These are phyloP conservation scores for Sesia bembeciformis DNA, from an alignment of 2,888 invertebrate species.

Conservation along the genomic window DNA sequence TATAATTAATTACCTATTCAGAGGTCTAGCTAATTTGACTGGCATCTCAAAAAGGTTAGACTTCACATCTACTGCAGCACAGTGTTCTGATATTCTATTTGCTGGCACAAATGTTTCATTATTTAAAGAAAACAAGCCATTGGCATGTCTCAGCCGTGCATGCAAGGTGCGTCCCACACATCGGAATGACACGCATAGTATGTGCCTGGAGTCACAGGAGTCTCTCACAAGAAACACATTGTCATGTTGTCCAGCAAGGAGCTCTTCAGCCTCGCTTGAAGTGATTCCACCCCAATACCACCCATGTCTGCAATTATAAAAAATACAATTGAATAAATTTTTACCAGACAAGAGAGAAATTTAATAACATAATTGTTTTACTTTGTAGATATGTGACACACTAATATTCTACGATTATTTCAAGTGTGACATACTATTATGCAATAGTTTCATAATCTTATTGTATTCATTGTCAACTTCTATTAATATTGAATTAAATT, in stretches of 20 bases:
- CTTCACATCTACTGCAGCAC: conserved; percentile 63
- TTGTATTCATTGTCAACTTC: too few species aligned
- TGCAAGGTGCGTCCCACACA: conserved; percentile 81
- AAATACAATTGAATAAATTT: neutral
- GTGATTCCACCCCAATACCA: conserved; percentile 89
- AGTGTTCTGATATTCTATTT: conserved; percentile 65
- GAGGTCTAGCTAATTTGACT: conserved; percentile 62
- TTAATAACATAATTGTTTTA: neutral
- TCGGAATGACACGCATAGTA: conserved; percentile 82
- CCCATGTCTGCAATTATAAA: conserved; percentile 52
- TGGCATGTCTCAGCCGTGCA: conserved; percentile 81
- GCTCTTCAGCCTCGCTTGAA: conserved; percentile 80
- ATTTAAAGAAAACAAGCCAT: conserved; percentile 78
- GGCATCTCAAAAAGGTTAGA: conserved; percentile 65
- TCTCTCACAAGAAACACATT: conserved; percentile 84
- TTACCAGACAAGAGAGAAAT: too few species aligned
- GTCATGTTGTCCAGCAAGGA: conserved; percentile 79
- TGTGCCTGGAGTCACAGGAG: conserved; percentile 79
- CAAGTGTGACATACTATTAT: too few species aligned
- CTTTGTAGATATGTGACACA: neutral
- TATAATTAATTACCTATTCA: conserved; percentile 46
- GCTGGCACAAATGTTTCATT: conserved; percentile 73
- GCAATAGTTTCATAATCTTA: too few species aligned
- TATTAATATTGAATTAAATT: too few species aligned
- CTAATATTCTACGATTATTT: neutral